These are phyloP conservation scores for Poeciliopsis presidionis DNA, from an alignment of 2,797 vertebrate genomes.

Conservation along the genomic window DNA sequence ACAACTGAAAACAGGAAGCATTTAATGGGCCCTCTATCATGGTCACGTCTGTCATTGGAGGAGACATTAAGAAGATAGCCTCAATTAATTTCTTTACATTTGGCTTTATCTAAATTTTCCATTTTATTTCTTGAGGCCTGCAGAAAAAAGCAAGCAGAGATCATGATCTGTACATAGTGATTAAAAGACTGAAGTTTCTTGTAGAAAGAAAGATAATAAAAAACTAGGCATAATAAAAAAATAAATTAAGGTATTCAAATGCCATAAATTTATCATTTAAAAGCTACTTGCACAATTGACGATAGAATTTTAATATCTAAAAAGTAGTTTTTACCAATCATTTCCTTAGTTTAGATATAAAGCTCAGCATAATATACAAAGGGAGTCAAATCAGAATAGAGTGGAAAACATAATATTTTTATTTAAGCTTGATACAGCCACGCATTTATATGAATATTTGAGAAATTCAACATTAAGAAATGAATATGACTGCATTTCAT, in stretches of 20 bases:
- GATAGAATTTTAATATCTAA: not conserved
- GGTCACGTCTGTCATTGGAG: not conserved
- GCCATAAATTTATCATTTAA: not conserved
- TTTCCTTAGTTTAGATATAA: not conserved
- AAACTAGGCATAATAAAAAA: not conserved
- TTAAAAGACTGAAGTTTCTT: not conserved
- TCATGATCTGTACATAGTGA: not conserved
- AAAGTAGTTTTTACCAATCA: not conserved
- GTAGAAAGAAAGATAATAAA: not conserved
- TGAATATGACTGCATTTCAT: not conserved
- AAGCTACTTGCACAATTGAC: not conserved
- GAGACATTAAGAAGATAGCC: not conserved
- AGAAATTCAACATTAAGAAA: not conserved
- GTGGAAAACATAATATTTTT: not conserved
- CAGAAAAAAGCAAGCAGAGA: not conserved
- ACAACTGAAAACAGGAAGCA: constrained; percentile 1
- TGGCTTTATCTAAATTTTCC: not conserved
- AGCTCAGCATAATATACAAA: not conserved
- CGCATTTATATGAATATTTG: not conserved
- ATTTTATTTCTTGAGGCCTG: not conserved
- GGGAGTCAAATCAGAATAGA: not conserved
- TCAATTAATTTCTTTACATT: not conserved
- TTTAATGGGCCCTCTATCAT: constrained; percentile 7
- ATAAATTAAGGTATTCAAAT: not conserved
- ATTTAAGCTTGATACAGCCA: not conserved